Conservation (phyloP, 2,888 invertebrate species). For the Sphaerophoria taeniata region DNA sequence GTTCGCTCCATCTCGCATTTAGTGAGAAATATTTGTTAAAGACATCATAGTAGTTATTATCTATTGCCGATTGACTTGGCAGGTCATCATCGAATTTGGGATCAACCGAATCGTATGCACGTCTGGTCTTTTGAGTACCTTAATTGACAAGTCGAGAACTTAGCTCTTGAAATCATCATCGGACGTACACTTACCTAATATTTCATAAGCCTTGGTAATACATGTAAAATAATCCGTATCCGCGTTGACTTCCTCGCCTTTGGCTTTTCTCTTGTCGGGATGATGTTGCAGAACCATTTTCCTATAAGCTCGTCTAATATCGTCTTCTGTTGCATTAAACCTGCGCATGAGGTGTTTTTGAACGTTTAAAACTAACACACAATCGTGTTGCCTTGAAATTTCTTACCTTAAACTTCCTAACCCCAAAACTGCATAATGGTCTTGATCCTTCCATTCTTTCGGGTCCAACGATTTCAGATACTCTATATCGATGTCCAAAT, state of each 20-base stretch:
- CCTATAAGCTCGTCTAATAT: constrained; percentile 96
- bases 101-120: constrained; percentile 98
- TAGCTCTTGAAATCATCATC: neutral
- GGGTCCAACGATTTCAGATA: constrained; percentile 95
- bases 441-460: constrained; percentile 98
- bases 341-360: too few relatives aligned
- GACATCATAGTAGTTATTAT: constrained; percentile 90
- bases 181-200: constrained; percentile 85
- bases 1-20: constrained; percentile 96
- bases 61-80: constrained; percentile 90
- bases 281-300: constrained; percentile 97
- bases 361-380: neutral
- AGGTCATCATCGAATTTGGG: constrained; percentile 95
- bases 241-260: constrained; percentile 92
- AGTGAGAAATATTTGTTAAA: constrained; percentile 88
- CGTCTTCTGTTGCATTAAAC: constrained; percentile 93
- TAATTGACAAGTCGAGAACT: too few relatives aligned
- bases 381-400: constrained; percentile 7
- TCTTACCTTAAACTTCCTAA: constrained; percentile 86
- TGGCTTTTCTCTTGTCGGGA: constrained; percentile 97
- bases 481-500: constrained; percentile 89
- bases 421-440: constrained; percentile 98
- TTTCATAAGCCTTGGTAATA: constrained; percentile 98
- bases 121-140: constrained; percentile 91
- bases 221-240: constrained; percentile 99